Percentiles rank a stretch among this genome's conserved stretches.
These are phyloP conservation scores for Pseudomugil tenellus DNA, from an alignment of 2,797 vertebrate species.

Conservation along the genomic window DNA sequence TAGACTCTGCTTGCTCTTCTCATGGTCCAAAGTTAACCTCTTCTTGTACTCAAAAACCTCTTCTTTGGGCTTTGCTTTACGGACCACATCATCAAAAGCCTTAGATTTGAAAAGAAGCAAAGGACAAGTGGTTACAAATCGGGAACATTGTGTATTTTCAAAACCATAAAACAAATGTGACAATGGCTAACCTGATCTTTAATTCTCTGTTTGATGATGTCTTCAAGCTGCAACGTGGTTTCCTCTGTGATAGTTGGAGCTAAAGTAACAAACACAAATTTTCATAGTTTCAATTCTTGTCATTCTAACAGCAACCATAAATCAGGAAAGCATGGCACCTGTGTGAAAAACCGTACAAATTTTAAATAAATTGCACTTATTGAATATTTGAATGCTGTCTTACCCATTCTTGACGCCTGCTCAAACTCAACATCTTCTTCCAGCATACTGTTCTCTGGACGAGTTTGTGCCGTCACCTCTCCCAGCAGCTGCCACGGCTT, in stretches of 20 bases:
- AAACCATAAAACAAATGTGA: not conserved
- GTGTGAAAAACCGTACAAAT: not conserved
- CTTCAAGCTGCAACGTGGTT: constrained; percentile 93
- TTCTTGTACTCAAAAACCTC: constrained; percentile 95
- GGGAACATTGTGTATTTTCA: not conserved
- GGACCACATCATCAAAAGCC: constrained; percentile 96
- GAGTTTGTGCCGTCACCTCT: constrained; percentile 89
- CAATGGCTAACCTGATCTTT: constrained; percentile 88
- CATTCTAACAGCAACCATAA: not conserved
- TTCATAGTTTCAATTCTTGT: not conserved
- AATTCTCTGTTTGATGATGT: constrained; percentile 97
- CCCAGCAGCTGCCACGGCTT: constrained; percentile 96
- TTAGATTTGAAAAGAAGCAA: constrained; percentile 56
- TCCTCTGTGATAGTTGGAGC: constrained; percentile 95
- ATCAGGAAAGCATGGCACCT: not conserved
- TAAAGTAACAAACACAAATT: constrained; percentile 56
- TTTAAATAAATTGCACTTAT: not conserved
- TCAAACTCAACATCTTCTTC: constrained; percentile 93
- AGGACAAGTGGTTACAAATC: not conserved
- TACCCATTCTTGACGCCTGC: constrained; percentile 89
- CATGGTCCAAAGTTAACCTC: constrained; percentile 91
- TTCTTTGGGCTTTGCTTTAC: constrained; percentile 96
- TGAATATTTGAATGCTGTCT: constrained; percentile 4
- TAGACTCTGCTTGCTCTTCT: constrained; percentile 96
- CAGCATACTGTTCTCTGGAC: constrained; percentile 96